These are phyloP conservation scores for Drosophila anceps DNA, from an alignment of 2,888 invertebrate species.

Conservation along the genomic window DNA sequence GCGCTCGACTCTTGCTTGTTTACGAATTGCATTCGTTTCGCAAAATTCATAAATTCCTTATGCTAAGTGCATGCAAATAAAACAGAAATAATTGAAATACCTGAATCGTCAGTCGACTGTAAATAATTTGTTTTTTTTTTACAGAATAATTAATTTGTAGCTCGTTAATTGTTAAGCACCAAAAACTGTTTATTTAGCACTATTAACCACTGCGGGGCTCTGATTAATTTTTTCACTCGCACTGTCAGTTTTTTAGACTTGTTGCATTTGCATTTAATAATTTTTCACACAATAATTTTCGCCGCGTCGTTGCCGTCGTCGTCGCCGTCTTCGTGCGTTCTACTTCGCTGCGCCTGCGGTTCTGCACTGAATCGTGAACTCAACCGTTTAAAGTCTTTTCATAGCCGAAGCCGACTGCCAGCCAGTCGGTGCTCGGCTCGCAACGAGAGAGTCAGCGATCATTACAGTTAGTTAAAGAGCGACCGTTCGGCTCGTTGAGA, in stretches of 20 bases:
- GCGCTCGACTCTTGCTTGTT: slow-evolving; percentile 18
- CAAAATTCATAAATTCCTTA: slow-evolving; percentile 6
- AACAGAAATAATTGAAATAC: slow-evolving; percentile 29
- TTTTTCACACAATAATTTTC: slow-evolving; percentile 44
- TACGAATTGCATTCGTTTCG: slow-evolving; percentile 19
- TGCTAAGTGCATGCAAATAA: slow-evolving; percentile 5
- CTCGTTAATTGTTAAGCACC: slow-evolving; percentile 9
- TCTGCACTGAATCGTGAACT: slow-evolving; percentile 81
- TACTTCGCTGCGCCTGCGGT: slow-evolving; percentile 77
- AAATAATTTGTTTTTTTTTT: slow-evolving; percentile 1
- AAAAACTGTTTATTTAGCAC: slow-evolving; percentile 38
- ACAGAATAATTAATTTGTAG: slow-evolving; percentile 4
- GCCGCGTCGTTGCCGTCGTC: slow-evolving; percentile 35
- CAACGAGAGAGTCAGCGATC: slow-evolving; percentile 21
- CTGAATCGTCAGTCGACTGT: slow-evolving; percentile 29
- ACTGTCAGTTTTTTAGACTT: slow-evolving; percentile 30
- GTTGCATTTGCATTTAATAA: slow-evolving; percentile 44
- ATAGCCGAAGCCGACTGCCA: slow-evolving; percentile 49
- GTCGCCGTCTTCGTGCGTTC: slow-evolving; percentile 54
- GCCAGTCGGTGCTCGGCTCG: slow-evolving; percentile 26
- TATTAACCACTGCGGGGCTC: slow-evolving; percentile 25
- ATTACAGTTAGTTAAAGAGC: slow-evolving; percentile 11
- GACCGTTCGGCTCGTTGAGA: slow-evolving; percentile 18
- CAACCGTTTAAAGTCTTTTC: slow-evolving; percentile 79
- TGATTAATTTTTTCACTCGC: slow-evolving; percentile 38